Evolutionary conservation across 2,888 invertebrate genomes (phyloP), one percentile per base, ranked within the genome.

Genomic region (Coelinius sp.): DNA sequence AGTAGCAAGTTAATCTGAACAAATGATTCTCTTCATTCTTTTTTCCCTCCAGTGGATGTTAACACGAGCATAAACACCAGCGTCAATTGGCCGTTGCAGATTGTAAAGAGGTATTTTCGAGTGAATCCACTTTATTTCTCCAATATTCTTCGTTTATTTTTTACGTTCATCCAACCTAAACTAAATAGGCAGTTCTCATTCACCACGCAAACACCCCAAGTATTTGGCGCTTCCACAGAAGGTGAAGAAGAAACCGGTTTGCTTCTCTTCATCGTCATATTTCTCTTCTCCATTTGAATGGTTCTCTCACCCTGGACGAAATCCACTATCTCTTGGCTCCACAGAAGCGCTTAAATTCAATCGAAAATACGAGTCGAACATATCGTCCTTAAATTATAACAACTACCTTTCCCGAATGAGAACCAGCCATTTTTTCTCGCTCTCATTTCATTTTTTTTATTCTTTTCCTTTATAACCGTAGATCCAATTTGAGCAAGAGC

Each of bases 401-500:
- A 24, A 35, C 22, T 67, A 31, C 31, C 22, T 53, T 53, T 67
- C 25, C 14, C 17, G 49, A 38, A 64, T 22, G 35, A 20, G 24
- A 53, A 53, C 24, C 38, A 3, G 7, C n/a, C 22, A 22, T 14
- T 35, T 24, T 38, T 38, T 53, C 53, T 52, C 22, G 31, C 14
- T 31, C 10, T 24, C 8, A 8, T 22, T 52, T 63, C 27, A 59
- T 46, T 7, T 41, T 24, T 52, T 25, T 12, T 49, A 5, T 70
- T 25, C 6, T 27, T 53, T 65, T 22, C 25, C 41, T n/a, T n/a
- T n/a, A n/a, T 24, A 35, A 14, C 24, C 24, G 12, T 7, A 7
- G 14, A 59, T 49, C 22, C 46, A 67, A 67, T 71, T 67, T 67
- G 59, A 46, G 31, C 27, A 44, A 66, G 59, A 46, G 27, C 27